phyloP scores from a whole-genome alignment of 2,797 vertebrate species.

The Coilia nasus region DNA sequence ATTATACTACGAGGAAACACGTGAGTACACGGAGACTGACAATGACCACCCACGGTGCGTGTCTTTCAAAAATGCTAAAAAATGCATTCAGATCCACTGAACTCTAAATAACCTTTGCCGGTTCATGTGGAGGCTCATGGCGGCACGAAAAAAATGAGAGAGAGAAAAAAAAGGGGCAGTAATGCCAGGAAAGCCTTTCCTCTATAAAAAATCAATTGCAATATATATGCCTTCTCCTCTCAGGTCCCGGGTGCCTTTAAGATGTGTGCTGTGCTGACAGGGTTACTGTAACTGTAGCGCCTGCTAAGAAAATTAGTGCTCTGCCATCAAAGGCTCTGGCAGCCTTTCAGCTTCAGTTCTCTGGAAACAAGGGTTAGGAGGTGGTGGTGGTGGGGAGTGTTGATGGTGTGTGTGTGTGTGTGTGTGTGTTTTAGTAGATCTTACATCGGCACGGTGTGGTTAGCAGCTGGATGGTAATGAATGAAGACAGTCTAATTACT shows the following conservation, averaged over 20 bases:
- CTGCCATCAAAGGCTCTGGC: not conserved
- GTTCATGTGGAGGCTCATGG: constrained; percentile 33
- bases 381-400: too few species aligned
- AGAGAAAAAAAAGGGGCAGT: not conserved
- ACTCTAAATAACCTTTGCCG: constrained; percentile 36
- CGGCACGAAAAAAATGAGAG: not conserved
- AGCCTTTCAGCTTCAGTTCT: not conserved
- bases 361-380: constrained; percentile 27
- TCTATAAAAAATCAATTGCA: constrained; percentile 2
- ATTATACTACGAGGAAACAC: not conserved
- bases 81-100: constrained; percentile 44
- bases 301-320: not conserved
- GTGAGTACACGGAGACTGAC: not conserved
- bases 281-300: constrained; percentile 22
- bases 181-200: constrained; percentile 24
- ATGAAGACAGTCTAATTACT: constrained; percentile 58
- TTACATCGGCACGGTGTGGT: constrained; percentile 51
- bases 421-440: constrained; percentile 18
- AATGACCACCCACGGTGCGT: not conserved
- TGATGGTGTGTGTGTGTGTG: constrained; percentile 6
- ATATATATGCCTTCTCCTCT: not conserved
- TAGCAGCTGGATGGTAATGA: constrained; percentile 55
- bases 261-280: not conserved
- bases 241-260: not conserved
- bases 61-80: constrained; percentile 19